These are phyloP conservation scores for Oreochromis grahami DNA, from an alignment of 2,797 vertebrate genomes.

Conservation along the genomic window DNA sequence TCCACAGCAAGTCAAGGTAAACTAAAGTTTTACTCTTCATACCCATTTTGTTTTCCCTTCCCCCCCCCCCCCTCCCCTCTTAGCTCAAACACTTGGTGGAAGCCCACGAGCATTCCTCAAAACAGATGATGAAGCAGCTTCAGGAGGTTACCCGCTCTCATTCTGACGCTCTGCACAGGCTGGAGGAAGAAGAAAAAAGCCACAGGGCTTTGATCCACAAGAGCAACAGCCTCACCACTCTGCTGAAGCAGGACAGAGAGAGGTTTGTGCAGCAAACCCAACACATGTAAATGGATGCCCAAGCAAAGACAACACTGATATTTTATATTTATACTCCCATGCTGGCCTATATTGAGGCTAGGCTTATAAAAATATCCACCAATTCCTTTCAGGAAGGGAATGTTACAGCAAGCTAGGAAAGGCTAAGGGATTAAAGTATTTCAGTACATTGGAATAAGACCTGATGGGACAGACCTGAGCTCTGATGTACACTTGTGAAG, in stretches of 20 bases:
- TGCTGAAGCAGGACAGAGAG: slow-evolving; percentile 87
- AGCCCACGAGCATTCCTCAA: slow-evolving; percentile 80
- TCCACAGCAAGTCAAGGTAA: neutral
- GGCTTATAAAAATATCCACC: slow-evolving; percentile 12
- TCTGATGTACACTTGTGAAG: slow-evolving; percentile 42
- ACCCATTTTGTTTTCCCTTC: neutral
- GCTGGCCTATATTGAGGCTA: neutral
- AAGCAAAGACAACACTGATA: slow-evolving; percentile 16
- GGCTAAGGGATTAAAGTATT: slow-evolving; percentile 45
- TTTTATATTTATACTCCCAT: neutral
- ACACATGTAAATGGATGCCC: neutral
- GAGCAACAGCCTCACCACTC: slow-evolving; percentile 81
- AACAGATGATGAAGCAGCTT: slow-evolving; percentile 82
- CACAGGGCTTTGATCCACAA: slow-evolving; percentile 82
- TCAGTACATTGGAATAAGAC: slow-evolving; percentile 25
- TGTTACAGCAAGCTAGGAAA: slow-evolving; percentile 26
- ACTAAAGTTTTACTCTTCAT: neutral
- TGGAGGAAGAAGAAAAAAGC: slow-evolving; percentile 86
- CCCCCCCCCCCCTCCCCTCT: neutral
- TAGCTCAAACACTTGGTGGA: slow-evolving; percentile 84
- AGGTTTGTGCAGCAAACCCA: slow-evolving; percentile 73
- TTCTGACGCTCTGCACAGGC: slow-evolving; percentile 72
- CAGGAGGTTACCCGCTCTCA: slow-evolving; percentile 82
- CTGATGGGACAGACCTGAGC: slow-evolving; percentile 13
- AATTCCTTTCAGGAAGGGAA: slow-evolving; percentile 25